A percentile compares a stretch with the other conserved stretches of the same genome.
phyloP scores from a whole-genome alignment of 2,888 invertebrate species.

The Pseudanteris insignis region DNA sequence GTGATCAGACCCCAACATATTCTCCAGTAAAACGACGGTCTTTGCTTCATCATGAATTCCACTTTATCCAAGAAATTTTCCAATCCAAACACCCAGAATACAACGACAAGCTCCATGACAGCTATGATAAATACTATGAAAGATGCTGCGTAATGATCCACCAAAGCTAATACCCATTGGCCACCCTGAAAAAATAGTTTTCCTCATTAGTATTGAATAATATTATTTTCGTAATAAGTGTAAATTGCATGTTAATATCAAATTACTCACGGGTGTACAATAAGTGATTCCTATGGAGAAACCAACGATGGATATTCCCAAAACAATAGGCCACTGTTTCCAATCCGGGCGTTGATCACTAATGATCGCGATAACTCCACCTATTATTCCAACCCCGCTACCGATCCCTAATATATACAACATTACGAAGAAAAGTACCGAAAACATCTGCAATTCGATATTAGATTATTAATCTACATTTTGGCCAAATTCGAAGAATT shows the following conservation, averaged over 20 bases:
- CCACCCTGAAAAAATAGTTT: conserved; percentile 66
- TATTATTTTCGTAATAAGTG: no score
- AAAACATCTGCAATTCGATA: conserved; percentile 66
- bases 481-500: no score
- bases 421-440: conserved; percentile 69
- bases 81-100: conserved; percentile 67
- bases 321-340: conserved; percentile 63
- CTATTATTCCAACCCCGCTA: conserved; percentile 65
- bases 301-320: conserved; percentile 59
- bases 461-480: no score
- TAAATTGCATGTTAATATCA: no score
- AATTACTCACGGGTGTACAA: conserved; percentile 64
- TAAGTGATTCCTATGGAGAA: conserved; percentile 66
- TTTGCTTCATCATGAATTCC: conserved; percentile 81
- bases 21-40: conserved; percentile 79
- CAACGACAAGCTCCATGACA: conserved; percentile 63
- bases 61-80: conserved; percentile 76
- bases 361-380: conserved; percentile 65
- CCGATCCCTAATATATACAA: conserved; percentile 69
- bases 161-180: conserved; percentile 64
- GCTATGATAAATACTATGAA: conserved; percentile 66
- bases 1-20: conserved; percentile 81
- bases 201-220: no score
- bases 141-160: conserved; percentile 66
- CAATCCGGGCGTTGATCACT: conserved; percentile 66